Evolutionary conservation across 2,113 vertebrate species (phyloP), one percentile per base, ranked within the genome.

Genomic region (Pangasianodon hypophthalmus): DNA sequence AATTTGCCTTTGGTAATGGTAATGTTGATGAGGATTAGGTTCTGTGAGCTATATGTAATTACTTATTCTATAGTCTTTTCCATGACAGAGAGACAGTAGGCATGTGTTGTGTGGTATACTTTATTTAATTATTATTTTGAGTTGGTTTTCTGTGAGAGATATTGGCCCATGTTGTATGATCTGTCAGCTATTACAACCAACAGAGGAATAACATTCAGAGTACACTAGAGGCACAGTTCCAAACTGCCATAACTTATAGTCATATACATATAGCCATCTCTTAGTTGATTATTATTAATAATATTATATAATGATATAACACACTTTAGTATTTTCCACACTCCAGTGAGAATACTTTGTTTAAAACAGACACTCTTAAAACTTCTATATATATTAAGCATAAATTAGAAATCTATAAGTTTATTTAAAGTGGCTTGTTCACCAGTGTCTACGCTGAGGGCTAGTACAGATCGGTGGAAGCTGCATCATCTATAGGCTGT

Each of bases 181-280:
- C 54, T 52, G 37, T 90, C 52, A 85, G 56, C 48, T 60, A 85
- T 54, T 32, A 85, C 85, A 89, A 41, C 67, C 32, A 1, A 73
- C 87, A 88, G 50, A 84, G 48, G 79, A 69, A 67, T 56, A 86
- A 92, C 84, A 90, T 81, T 90, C 87, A 88, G 56, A 71, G 37
- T 46, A 69, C 14, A 54, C 56, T 89, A 73, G 37, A 73, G 52
- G 58, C 60, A 67, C 44, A 7, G 58, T 26, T 37, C 44, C 71
- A 54, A 64, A 79, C 69, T 29, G n/a, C 14, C 26, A 24, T 46
- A 29, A 16, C 46, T 81, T 79, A 56, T 52, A 71, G 69, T 71
- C 52, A 32, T 50, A 1, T 77, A 75, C 60, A 79, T 62, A 82
- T 11, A 13, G 9, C 37, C 46, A 32, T 56, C 24, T 71, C 32